Base-by-base conservation (phyloP, 2,888 invertebrate species). In the Spilosoma lubricipeda region DNA sequence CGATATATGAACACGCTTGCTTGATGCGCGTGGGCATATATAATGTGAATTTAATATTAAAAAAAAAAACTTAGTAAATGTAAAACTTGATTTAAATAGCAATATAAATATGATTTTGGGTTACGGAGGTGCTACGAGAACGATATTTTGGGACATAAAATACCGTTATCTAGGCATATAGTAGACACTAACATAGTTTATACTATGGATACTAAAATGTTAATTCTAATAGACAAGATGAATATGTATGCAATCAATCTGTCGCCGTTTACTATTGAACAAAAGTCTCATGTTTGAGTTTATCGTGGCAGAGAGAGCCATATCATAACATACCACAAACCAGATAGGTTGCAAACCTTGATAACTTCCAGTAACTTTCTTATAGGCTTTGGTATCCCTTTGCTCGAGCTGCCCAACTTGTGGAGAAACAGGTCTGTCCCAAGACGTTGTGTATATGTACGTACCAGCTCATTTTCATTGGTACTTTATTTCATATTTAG, bases 1-100 rank as follows among this genome's bases (percentile, higher is more conserved):
- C 80, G 78, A 74, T 72, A 36, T 63, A 13, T 73, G 70, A 56
- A 67, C 63, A 64, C 64, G 72, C 71, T 45, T 75, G 72, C 65
- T 67, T 70, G 36, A 48, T 7, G 7, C 45, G 76, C 72, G 81
- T 79, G 52, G 81, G 79, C 67, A 71, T 73, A 36, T 36, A 36
- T 36, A 48, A 72, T 66, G 52, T 27, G 69, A 48, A 1, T 69
- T 64, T 64, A 64, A 69, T 68, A 64, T 59, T 52, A 36, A 23
- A 30, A 48, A 20, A 36, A 52, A 36, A 36, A 52, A 42, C 20
- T 56, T 56, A 56, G 20, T 56, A 27, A 27, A 59, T 27, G 13
- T 13, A 59, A n/a, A 59, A 27, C 11, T 27, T 27, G 8, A 52
- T 52, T 52, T 23, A 52, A 23, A 52, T 52, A 8, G 23, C 1